A percentile compares a stretch with the other conserved stretches of the same genome.
These are phyloP conservation scores for Cheilosia scutellata DNA, from an alignment of 2,888 invertebrate species.

Conservation along the genomic window DNA sequence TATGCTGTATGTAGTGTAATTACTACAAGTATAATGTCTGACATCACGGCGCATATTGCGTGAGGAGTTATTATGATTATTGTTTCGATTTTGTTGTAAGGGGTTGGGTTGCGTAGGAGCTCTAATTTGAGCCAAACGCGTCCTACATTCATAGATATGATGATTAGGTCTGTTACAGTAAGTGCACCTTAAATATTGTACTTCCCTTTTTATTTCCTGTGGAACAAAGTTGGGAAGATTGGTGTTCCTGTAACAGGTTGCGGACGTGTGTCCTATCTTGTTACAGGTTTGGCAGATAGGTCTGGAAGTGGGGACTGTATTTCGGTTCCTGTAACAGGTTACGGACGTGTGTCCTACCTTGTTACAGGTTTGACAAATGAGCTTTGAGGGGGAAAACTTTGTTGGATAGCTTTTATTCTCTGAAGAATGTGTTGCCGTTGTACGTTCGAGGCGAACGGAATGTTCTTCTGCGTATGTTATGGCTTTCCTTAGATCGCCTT, in stretches of 20 bases:
- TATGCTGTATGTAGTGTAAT: no score
- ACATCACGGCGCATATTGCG: background rate
- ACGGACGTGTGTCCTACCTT: background rate
- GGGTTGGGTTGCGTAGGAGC: background rate
- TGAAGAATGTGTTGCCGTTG: background rate
- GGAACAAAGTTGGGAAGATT: no score
- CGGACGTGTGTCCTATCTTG: no score
- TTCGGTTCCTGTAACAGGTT: background rate
- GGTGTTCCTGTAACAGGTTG: no score
- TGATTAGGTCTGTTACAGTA: constrained; percentile 2
- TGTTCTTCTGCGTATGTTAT: background rate
- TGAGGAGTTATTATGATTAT: background rate
- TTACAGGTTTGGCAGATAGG: background rate
- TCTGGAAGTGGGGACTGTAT: background rate
- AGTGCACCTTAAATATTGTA: background rate
- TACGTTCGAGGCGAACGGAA: background rate
- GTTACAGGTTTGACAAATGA: background rate
- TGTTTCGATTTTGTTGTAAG: background rate
- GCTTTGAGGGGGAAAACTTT: background rate
- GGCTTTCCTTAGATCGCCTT: background rate
- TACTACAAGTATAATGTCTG: no score
- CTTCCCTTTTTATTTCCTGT: background rate
- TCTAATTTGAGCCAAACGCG: background rate
- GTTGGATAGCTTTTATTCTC: background rate
- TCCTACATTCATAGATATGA: background rate